phyloP scores from a whole-genome alignment of 2,888 invertebrate species.

The Poecilobothrus nobilitatus region DNA sequence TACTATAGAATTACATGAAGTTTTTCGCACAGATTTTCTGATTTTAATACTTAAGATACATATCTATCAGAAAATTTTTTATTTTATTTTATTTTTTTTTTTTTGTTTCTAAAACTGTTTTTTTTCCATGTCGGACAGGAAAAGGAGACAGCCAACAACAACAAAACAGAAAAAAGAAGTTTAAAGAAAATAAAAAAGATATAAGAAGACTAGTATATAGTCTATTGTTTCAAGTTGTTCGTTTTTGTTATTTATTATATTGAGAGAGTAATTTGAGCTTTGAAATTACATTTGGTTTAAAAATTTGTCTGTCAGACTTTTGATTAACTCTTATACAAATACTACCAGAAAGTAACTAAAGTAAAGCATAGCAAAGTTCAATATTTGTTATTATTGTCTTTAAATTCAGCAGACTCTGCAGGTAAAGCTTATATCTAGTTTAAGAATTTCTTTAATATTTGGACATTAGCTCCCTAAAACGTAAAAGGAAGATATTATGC shows the following conservation, averaged over 20 bases:
- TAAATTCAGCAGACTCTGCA: too few species aligned
- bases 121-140: neutral
- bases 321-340: too few species aligned
- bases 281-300: neutral
- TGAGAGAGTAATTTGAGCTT: neutral
- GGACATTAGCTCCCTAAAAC: too few species aligned
- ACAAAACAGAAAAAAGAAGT: neutral
- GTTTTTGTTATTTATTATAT: neutral
- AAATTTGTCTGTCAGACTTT: too few species aligned
- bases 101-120: neutral
- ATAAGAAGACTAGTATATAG: neutral
- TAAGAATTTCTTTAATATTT: too few species aligned
- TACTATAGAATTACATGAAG: neutral
- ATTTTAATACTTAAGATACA: neutral
- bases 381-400: too few species aligned
- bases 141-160: neutral
- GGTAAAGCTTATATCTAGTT: too few species aligned
- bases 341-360: too few species aligned
- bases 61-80: neutral
- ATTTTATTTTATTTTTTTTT: too few species aligned
- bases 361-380: too few species aligned
- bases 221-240: neutral
- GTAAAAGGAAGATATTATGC: too few species aligned
- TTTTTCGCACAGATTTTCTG: neutral
- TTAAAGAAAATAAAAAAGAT: neutral